Evolutionary conservation across 2,113 vertebrate genomes (phyloP).

Genomic region (Urocynchramus pylzowi): DNA sequence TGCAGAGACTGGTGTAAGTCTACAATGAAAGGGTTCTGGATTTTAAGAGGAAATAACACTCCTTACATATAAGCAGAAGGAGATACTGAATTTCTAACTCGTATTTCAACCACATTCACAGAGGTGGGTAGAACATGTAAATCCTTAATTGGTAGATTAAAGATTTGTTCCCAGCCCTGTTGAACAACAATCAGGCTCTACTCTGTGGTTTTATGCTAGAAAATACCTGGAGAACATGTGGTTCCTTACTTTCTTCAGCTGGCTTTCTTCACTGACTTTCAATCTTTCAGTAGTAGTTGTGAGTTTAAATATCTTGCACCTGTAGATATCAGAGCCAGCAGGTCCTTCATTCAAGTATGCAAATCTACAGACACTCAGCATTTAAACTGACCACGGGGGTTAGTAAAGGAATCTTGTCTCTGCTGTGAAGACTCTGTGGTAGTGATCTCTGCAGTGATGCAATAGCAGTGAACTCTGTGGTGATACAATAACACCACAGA

Average conservation of each 20-base stretch:
- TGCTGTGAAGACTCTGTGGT: background rate
- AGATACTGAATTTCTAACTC: background rate
- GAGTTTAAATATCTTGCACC: background rate
- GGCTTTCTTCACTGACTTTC: background rate
- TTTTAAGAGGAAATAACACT: background rate
- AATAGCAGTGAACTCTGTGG: background rate
- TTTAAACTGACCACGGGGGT: background rate
- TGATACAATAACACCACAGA: background rate
- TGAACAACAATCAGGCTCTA: background rate
- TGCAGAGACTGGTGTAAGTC: background rate
- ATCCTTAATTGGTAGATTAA: background rate
- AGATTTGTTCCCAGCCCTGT: background rate
- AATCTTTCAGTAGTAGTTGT: background rate
- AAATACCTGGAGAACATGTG: background rate
- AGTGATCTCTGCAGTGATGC: background rate
- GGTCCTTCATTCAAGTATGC: background rate
- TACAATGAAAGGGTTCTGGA: background rate
- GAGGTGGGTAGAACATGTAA: background rate
- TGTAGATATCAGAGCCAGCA: background rate
- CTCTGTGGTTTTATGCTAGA: background rate
- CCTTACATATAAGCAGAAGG: background rate
- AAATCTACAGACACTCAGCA: background rate
- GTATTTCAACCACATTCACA: background rate
- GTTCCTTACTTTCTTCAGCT: background rate
- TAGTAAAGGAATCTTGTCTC: background rate